Percentiles rank a stretch among this genome's conserved stretches.
Evolutionary conservation across 2,797 vertebrate species (phyloP).

Genomic region (Emydoidea blandingii): DNA sequence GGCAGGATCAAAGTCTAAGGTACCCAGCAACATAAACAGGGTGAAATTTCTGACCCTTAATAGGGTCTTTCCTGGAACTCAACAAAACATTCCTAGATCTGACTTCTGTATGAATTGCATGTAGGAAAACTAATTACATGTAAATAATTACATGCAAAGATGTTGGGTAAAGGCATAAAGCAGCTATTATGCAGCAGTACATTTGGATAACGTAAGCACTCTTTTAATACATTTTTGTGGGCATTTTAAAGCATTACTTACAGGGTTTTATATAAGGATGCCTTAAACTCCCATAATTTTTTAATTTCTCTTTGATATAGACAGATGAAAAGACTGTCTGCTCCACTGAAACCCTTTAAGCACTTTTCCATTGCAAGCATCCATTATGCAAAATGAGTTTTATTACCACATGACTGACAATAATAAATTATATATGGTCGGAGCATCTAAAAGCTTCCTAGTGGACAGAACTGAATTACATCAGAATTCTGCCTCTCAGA

Average conservation of each 20-base stretch:
- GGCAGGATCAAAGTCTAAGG: neutral
- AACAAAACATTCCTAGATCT: neutral
- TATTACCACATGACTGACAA: conserved; percentile 27
- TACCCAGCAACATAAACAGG: neutral
- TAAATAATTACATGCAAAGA: neutral
- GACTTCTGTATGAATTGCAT: neutral
- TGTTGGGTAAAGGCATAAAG: neutral
- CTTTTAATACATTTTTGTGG: neutral
- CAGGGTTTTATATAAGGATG: neutral
- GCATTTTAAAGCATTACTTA: neutral
- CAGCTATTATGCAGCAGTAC: rapidly evolving
- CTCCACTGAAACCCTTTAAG: conserved; percentile 33
- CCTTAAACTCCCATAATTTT: neutral
- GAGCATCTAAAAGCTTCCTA: conserved; percentile 54
- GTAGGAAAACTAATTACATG: rapidly evolving
- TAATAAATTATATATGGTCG: conserved; percentile 53
- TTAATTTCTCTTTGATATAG: conserved; percentile 18
- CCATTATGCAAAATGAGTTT: conserved; percentile 61
- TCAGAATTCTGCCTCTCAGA: conserved; percentile 44
- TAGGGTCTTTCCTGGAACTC: neutral
- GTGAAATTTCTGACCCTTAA: too few relatives aligned
- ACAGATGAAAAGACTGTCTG: conserved; percentile 23
- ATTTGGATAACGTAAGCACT: rapidly evolving
- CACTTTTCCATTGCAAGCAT: conserved; percentile 32
- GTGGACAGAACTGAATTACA: conserved; percentile 51